Evolutionary conservation across 92 coral and sea anemone genomes (phyloP), one percentile per base, ranked within the genome.

Genomic region (Epizoanthus illoricatus): DNA sequence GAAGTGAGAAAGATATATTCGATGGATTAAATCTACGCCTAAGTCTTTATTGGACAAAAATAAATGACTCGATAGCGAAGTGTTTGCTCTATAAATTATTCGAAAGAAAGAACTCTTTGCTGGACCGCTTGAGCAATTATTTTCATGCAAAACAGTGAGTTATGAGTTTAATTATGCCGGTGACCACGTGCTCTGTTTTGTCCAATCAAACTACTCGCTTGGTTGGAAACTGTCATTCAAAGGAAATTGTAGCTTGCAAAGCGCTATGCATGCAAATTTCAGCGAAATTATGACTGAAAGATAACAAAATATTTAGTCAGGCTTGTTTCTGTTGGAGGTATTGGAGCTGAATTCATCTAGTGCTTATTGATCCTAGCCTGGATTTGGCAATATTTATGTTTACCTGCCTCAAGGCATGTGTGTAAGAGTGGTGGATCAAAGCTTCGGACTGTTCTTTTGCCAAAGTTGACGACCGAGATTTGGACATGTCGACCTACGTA

Each of bases 141-240:
- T 56, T 47, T 18, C 69, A 55, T 83, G 82, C 69, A 78, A 84
- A 85, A 33, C 68, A 74, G 54, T 75, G 80, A 52, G 80, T 59
- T 75, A 75, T 67, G 68, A 36, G 36, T 75, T 12, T 75, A 17
- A 58, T 75, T 42, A 62, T 49, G 60, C 64, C 17, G 36, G 18
- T 43, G 59, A 21, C 84, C 97, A 92, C 92, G 92, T 92, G 97
- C 40, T 40, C 10, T 1, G 40, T 52, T 17, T 80, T 49, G 84
- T 63, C 94, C 94, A 92, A 88, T 90, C 79, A 84, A 23, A 69
- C 23, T 49, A 15, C 81, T 69, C 41, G 84, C 49, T 90, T 84
- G 74, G 71, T 24, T 52, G 24, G 41, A 79, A 89, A 86, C 89
- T 92, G 97, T 92, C 97, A 92, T 65, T 90, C 88, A 86, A 69